Evolutionary conservation across 2,888 invertebrate genomes (phyloP), one percentile per base, ranked within the genome.

Genomic region (Acanthopleura granulata): DNA sequence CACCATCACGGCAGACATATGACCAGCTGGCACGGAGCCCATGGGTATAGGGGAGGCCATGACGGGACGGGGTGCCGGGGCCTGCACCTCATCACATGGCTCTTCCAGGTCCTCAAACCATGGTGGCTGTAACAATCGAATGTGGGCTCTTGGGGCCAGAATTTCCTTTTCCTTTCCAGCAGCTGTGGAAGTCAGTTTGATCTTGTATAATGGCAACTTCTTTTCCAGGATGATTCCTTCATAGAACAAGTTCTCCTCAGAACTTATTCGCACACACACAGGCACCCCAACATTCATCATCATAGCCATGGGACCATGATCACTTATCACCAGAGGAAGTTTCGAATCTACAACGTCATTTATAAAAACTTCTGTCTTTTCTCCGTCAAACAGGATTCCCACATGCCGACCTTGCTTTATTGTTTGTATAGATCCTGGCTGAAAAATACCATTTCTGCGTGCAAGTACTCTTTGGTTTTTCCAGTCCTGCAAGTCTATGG

Each of bases 21-120:
- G 69, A 78, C 79, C 72, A 72, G 9, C 18, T 50, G 50, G 29
- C 25, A 27, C 27, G n/a, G 25, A 49, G 40, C 29, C 74, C 22
- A 29, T 61, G 22, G 69, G 71, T 22, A 27, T 49, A 29, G 73
- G 66, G 18, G 49, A 61, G 61, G 57, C 61, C 66, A 16, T 66
- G 49, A 72, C 79, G 3, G 79, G 80, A 57, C 75, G 73, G n/a
- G 81, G 80, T 12, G 77, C 76, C 0, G 80, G 80, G 16, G 77
- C 79, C 62, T 25, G 50, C 22, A 49, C 62, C 27, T 29, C 57
- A 51, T 49, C 50, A 70, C 70, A 40, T 78, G 70, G 11, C 16
- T 89, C 89, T 73, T 89, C 96, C 77, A 98, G 91, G 91, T 99
- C 98, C 86, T 98, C 99, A 92, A 95, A 96, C 98, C 99, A 99